Evolutionary conservation across 2,113 vertebrate genomes (phyloP).

Genomic region (Larimichthys crocea): DNA sequence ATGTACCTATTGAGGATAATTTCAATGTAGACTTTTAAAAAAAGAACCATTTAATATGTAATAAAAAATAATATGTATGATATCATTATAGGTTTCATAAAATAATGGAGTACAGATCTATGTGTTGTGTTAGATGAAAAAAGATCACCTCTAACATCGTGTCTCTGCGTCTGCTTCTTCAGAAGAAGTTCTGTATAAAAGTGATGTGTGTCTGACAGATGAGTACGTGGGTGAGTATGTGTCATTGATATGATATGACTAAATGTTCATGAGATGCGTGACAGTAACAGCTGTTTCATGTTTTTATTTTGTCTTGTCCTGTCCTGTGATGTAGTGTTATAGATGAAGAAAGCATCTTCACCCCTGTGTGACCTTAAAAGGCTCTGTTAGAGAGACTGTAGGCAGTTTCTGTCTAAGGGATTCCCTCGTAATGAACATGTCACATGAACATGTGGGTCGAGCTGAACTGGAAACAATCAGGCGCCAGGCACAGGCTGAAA

Average conservation of each 20-base stretch:
- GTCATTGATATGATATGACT: slow-evolving; percentile 20
- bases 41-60: background rate
- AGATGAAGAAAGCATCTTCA: background rate
- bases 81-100: background rate
- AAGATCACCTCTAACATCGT: background rate
- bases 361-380: slow-evolving; percentile 47
- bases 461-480: slow-evolving; percentile 25
- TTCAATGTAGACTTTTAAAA: too few species aligned
- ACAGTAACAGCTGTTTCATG: slow-evolving; percentile 38
- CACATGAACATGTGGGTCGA: background rate
- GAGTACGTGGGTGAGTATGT: slow-evolving; percentile 25
- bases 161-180: background rate
- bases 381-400: slow-evolving; percentile 13
- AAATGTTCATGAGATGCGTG: background rate
- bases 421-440: background rate
- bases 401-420: slow-evolving; percentile 11
- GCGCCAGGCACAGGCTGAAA: slow-evolving; percentile 22
- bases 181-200: background rate
- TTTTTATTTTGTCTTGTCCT: slow-evolving; percentile 26
- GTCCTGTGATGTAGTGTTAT: background rate
- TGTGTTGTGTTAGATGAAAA: slow-evolving; percentile 6
- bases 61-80: too few species aligned
- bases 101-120: background rate
- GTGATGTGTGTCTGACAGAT: slow-evolving; percentile 10
- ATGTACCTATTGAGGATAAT: background rate